Conservation (phyloP, 2,113 vertebrate species). For the Eleginops maclovinus region DNA sequence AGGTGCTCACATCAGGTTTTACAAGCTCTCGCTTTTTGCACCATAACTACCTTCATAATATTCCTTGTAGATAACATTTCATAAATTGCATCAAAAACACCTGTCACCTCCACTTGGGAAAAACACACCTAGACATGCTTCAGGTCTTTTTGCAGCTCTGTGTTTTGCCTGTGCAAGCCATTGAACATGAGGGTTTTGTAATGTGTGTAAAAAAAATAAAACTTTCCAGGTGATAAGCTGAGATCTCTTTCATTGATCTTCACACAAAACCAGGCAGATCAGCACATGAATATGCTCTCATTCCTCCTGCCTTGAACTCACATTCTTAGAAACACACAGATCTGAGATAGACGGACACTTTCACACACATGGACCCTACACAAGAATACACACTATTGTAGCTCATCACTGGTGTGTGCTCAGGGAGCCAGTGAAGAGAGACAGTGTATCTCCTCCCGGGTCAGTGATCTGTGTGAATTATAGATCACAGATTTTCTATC, state of each 20-base stretch:
- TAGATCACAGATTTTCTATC: constrained; percentile 71
- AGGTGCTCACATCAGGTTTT: too few species aligned
- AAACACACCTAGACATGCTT: background rate
- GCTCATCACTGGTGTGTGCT: constrained; percentile 49
- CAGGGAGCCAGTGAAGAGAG: constrained; percentile 12
- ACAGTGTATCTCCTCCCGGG: constrained; percentile 49
- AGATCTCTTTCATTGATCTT: constrained; percentile 17
- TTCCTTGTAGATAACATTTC: too few species aligned
- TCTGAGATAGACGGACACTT: background rate
- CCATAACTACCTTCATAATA: too few species aligned
- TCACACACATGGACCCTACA: constrained; percentile 20
- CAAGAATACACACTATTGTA: constrained; percentile 2
- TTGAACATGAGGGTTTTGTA: constrained; percentile 6
- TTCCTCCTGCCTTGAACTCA: background rate
- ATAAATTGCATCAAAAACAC: constrained; percentile 11
- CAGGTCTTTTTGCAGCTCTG: background rate
- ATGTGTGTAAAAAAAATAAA: constrained; percentile 19
- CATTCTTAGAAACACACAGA: background rate
- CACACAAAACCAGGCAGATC: constrained; percentile 1
- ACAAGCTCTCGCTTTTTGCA: too few species aligned
- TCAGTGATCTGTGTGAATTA: constrained; percentile 76
- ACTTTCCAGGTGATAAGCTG: background rate
- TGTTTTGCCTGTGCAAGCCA: background rate
- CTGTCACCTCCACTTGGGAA: background rate
- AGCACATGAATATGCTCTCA: background rate